Percentiles rank a stretch among this genome's conserved stretches.
Conservation (phyloP, 1,140 invertebrate genomes). For the Eriocheir sinensis region DNA sequence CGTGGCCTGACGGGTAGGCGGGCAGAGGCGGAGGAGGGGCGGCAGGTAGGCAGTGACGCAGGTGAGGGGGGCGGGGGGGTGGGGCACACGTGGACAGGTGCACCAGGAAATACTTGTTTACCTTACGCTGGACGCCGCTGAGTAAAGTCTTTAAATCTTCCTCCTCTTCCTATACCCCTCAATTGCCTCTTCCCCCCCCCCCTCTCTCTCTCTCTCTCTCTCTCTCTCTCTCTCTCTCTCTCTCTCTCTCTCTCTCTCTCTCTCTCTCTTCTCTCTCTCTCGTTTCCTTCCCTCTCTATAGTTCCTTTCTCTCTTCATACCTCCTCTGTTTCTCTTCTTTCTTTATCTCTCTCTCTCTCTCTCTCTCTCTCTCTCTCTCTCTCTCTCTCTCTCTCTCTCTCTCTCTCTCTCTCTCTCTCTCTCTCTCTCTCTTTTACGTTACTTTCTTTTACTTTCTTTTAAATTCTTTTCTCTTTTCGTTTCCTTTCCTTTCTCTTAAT, state of each 20-base stretch:
- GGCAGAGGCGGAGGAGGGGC: background rate
- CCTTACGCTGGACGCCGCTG: background rate
- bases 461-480: too few species aligned
- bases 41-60: too few species aligned
- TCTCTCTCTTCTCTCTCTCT: background rate
- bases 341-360: too few species aligned
- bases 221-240: background rate
- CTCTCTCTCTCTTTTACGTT: too few species aligned
- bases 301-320: too few species aligned
- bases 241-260: background rate
- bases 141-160: background rate
- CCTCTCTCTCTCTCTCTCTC: background rate
- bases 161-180: background rate
- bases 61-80: background rate
- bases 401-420: too few species aligned
- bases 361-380: too few species aligned
- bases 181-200: too few species aligned
- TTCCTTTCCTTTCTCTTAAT: too few species aligned
- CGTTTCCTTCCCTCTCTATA: background rate
- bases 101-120: background rate
- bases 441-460: too few species aligned
- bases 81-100: background rate
- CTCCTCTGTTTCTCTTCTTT: too few species aligned
- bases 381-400: too few species aligned
- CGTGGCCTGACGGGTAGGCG: background rate